These are phyloP conservation scores for Drosophila subpulchrella DNA, from an alignment of 1,140 invertebrate genomes.

Conservation along the genomic window DNA sequence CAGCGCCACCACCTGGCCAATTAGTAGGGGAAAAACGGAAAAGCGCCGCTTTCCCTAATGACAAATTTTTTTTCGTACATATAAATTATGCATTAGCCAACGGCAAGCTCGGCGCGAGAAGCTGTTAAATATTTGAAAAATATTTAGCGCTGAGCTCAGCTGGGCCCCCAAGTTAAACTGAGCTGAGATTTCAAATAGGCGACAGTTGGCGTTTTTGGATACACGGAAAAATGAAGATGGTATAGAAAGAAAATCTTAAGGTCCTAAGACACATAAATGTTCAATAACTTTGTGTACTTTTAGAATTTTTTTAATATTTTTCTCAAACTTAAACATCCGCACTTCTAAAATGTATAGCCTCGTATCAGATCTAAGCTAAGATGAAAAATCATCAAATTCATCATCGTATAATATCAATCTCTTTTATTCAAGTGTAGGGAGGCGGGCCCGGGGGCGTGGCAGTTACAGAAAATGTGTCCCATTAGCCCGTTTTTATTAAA, in stretches of 20 bases:
- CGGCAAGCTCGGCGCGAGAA: slow-evolving; percentile 30
- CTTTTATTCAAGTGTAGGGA: background rate
- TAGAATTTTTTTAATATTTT: too few species aligned
- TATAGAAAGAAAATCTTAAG: too few species aligned
- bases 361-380: background rate
- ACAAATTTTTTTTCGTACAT: slow-evolving; percentile 68
- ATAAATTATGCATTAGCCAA: slow-evolving; percentile 77
- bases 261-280: too few species aligned
- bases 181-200: slow-evolving; percentile 30
- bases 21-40: slow-evolving; percentile 50
- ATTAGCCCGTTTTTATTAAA: slow-evolving; percentile 77
- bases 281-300: too few species aligned
- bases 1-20: slow-evolving; percentile 66
- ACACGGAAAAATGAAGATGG: background rate
- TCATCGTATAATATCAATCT: background rate
- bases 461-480: slow-evolving; percentile 62
- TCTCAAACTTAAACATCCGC: too few species aligned
- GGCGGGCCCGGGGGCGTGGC: slow-evolving; percentile 27
- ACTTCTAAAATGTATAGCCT: background rate
- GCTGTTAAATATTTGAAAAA: slow-evolving; percentile 77
- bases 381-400: slow-evolving; percentile 1
- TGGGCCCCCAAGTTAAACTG: slow-evolving; percentile 32
- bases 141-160: slow-evolving; percentile 60
- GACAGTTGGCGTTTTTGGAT: slow-evolving; percentile 29
- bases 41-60: slow-evolving; percentile 58